These are phyloP conservation scores for Chiloscyllium punctatum DNA, from an alignment of 2,797 vertebrate genomes.

Conservation along the genomic window DNA sequence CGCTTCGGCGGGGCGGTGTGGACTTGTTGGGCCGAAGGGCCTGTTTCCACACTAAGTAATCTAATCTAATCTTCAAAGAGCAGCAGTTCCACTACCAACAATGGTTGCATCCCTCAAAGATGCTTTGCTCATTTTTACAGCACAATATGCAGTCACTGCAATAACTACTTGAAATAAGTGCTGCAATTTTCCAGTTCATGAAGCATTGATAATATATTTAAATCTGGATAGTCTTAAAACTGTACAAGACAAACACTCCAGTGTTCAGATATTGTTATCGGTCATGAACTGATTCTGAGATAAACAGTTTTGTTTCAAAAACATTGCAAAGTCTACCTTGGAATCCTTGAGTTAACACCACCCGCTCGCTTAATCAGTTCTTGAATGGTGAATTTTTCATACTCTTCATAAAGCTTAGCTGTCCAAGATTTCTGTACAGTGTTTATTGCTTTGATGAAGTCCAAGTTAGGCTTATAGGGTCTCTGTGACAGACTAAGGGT, in stretches of 20 bases:
- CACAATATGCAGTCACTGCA: neutral
- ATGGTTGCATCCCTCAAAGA: neutral
- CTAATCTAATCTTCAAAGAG: neutral
- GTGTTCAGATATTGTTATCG: neutral
- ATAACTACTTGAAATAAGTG: neutral
- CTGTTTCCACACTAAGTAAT: no score
- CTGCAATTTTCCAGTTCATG: neutral
- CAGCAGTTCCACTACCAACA: neutral
- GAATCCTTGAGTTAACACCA: slow-evolving; percentile 59
- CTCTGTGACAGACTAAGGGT: slow-evolving; percentile 58
- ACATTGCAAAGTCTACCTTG: slow-evolving; percentile 52
- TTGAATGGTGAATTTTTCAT: slow-evolving; percentile 63
- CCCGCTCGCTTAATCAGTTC: slow-evolving; percentile 72
- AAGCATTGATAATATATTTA: neutral
- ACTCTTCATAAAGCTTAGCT: slow-evolving; percentile 66
- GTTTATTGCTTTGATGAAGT: slow-evolving; percentile 77
- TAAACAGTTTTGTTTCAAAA: neutral
- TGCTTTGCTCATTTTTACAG: neutral
- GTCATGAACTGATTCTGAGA: neutral
- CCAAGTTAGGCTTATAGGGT: slow-evolving; percentile 60
- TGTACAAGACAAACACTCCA: neutral
- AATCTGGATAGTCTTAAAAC: neutral
- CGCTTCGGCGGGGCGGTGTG: no score
- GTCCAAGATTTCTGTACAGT: slow-evolving; percentile 77
- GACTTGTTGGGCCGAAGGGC: no score